Base-by-base conservation (phyloP, 2,797 vertebrate species). In the Chloroceryle inda region DNA sequence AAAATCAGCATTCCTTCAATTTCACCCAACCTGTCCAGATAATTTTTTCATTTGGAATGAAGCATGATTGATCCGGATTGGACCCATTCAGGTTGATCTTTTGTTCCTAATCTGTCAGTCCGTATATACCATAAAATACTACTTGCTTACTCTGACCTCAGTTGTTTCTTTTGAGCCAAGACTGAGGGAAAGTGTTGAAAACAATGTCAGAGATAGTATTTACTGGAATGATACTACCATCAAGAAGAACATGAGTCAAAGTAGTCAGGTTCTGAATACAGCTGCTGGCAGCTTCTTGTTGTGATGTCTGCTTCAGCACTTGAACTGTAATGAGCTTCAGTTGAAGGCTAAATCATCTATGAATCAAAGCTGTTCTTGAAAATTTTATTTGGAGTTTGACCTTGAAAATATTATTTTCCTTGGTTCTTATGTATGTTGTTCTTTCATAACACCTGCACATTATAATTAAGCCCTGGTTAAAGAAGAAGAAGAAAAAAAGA, bases 1-100 rank as follows among this genome's bases (percentile, higher is more conserved):
- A 95, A 96, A 96, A 94, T 88, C 89, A 95, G 86, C 91, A 85
- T 94, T 96, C 94, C 75, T 95, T 78, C 88, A 76, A 69, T 90
- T 94, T 96, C 94, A 95, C 42, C 73, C 74, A 83, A 92, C 88
- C 71, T 17, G 45, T 93, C 92, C 24, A 5, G 68, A 87, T 93
- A 66, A 72, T 80, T 73, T 96, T 74, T 93, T 96, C 42, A 78
- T 90, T 88, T 38, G 6, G 83, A 52, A 7, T 21, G 78, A 96
- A 97, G 64, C 50, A 52, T 24, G 21, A 84, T 53, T 49, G 1
- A 47, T 42, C 71, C 6, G 11, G 85, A 86, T 87, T 1, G 44
- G 95, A 61, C 31, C 62, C 56, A 58, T 50, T 35, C 53, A 72
- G 73, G 31, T 73, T 77, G 87, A 95, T 67, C 68, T 86, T 87